A percentile compares a stretch with the other conserved stretches of the same genome.
Evolutionary conservation across 2,888 invertebrate genomes (phyloP).

Genomic region (Embidobia sp.): DNA sequence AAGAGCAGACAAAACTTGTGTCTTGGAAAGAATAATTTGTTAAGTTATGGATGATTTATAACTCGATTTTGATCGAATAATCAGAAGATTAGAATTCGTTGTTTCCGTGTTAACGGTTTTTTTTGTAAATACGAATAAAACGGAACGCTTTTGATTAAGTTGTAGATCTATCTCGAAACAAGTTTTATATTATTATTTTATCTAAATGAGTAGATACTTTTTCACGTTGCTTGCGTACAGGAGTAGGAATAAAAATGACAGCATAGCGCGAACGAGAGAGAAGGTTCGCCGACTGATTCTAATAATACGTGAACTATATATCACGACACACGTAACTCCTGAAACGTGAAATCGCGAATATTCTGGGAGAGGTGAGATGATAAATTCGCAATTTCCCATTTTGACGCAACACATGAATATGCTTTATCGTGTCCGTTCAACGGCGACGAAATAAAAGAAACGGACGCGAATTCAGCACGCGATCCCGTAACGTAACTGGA

Average conservation of each 20-base stretch:
- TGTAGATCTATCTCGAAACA: too few species aligned
- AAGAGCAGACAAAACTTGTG: too few species aligned
- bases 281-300: conserved; percentile 26
- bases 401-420: conserved; percentile 55
- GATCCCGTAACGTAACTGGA: conserved; percentile 12
- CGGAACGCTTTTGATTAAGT: too few species aligned
- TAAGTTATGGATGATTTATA: too few species aligned
- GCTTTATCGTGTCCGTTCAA: conserved; percentile 53
- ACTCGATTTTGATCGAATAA: too few species aligned
- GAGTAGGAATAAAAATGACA: conserved; percentile 22
- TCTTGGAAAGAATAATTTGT: too few species aligned
- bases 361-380: conserved; percentile 40
- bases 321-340: conserved; percentile 37
- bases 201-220: conserved; percentile 22
- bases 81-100: too few species aligned
- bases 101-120: too few species aligned
- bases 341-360: conserved; percentile 50
- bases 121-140: too few species aligned
- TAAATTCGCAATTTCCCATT: conserved; percentile 59
- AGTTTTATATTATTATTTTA: too few species aligned
- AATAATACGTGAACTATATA: conserved; percentile 40
- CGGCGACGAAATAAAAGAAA: conserved; percentile 43
- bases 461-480: conserved; percentile 8
- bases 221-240: conserved; percentile 11
- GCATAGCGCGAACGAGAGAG: conserved; percentile 13